Conservation (phyloP, 2,113 vertebrate genomes). For the Beaufortia kweichowensis region DNA sequence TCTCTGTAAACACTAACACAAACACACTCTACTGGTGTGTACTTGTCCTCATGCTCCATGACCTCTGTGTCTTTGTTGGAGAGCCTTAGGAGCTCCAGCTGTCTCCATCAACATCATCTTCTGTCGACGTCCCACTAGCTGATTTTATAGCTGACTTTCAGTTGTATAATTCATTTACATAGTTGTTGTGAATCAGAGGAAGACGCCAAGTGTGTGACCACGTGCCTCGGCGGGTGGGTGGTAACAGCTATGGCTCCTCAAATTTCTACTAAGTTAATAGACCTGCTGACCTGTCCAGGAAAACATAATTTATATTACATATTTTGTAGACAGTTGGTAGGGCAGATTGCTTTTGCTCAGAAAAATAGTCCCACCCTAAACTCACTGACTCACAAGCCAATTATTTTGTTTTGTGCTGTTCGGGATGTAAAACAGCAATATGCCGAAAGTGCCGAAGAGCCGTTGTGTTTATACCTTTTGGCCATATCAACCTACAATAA, state of each 20-base stretch:
- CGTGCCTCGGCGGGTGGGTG: neutral
- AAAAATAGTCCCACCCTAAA: too few species aligned
- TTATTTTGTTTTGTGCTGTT: too few species aligned
- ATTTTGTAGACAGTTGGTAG: too few species aligned
- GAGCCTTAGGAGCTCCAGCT: constrained; percentile 35
- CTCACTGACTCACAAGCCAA: too few species aligned
- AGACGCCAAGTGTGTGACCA: neutral
- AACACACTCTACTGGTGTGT: constrained; percentile 23
- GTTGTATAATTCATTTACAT: constrained; percentile 7
- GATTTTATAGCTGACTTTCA: constrained; percentile 1
- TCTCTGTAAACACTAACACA: constrained; percentile 11
- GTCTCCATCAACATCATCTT: constrained; percentile 20
- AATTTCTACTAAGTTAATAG: neutral
- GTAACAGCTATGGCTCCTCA: constrained; percentile 8
- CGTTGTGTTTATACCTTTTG: too few species aligned
- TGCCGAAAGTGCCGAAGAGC: too few species aligned
- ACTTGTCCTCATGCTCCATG: constrained; percentile 29
- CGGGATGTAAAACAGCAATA: too few species aligned
- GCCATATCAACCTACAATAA: too few species aligned
- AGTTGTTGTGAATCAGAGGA: constrained; percentile 24
- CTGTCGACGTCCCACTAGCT: neutral
- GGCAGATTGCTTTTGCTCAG: too few species aligned
- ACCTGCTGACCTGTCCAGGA: too few species aligned
- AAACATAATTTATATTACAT: too few species aligned
- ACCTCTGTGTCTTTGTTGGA: constrained; percentile 26